Evolutionary conservation across 2,888 invertebrate genomes (phyloP).

Genomic region (Drosophila silvestris): DNA sequence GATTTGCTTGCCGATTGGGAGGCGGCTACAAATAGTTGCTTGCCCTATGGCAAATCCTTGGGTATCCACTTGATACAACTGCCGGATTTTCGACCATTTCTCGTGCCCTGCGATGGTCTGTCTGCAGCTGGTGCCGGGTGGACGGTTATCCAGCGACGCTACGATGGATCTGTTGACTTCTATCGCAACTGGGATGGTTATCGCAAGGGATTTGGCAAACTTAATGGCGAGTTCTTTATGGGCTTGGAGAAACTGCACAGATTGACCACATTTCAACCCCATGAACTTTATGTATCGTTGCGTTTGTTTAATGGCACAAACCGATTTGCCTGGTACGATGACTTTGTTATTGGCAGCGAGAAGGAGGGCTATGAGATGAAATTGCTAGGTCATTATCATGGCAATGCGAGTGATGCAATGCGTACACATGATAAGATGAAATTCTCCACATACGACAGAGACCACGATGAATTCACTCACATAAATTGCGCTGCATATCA

Average conservation of each 20-base stretch:
- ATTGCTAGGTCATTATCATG: conserved; percentile 88
- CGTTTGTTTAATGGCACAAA: conserved; percentile 87
- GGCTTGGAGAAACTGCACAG: conserved; percentile 89
- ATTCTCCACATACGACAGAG: conserved; percentile 89
- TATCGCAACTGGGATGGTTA: conserved; percentile 89
- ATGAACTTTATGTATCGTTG: conserved; percentile 88
- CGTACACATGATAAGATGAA: conserved; percentile 88
- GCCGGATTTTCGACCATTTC: conserved; percentile 82
- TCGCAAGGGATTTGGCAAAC: conserved; percentile 89
- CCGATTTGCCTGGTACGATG: conserved; percentile 87
- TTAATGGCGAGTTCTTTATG: conserved; percentile 90
- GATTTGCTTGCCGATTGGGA: conserved; percentile 68
- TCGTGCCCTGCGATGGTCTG: conserved; percentile 59
- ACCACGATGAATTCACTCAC: conserved; percentile 88
- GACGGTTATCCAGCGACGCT: conserved; percentile 89
- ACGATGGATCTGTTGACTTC: conserved; percentile 89
- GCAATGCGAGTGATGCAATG: conserved; percentile 89
- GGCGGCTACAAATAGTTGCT: conserved; percentile 61
- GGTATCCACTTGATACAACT: conserved; percentile 64
- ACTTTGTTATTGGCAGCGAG: conserved; percentile 89
- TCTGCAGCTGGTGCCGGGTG: conserved; percentile 86
- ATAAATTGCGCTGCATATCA: conserved; percentile 89
- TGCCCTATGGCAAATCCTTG: conserved; percentile 48
- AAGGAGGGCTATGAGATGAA: conserved; percentile 88
- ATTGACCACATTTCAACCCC: conserved; percentile 82